phyloP scores from a whole-genome alignment of 2,113 vertebrate genomes.

The Atherinomorus stipes region DNA sequence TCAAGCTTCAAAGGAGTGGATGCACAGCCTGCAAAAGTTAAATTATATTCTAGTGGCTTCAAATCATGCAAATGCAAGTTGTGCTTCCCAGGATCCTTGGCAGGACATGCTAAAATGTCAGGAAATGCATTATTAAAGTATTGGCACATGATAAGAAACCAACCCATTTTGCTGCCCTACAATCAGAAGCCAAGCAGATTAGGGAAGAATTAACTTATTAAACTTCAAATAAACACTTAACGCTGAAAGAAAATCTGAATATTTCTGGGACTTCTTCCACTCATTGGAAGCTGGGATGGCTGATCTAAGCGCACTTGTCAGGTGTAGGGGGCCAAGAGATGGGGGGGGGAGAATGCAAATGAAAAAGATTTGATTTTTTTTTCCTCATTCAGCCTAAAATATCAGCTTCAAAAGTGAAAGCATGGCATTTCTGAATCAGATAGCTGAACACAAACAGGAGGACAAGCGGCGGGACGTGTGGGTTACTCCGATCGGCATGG shows the following conservation, averaged over 20 bases:
- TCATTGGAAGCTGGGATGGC: slow-evolving; percentile 8
- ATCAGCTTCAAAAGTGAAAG: no score
- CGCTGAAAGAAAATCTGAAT: slow-evolving; percentile 16
- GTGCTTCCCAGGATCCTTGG: neutral
- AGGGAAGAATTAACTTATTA: slow-evolving; percentile 29
- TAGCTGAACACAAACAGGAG: slow-evolving; percentile 4
- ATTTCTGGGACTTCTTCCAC: slow-evolving; percentile 37
- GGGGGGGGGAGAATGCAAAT: slow-evolving; percentile 22
- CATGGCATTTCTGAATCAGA: no score
- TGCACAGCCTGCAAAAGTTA: neutral
- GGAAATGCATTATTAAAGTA: slow-evolving; percentile 19
- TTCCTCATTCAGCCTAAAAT: no score
- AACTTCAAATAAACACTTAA: slow-evolving; percentile 57
- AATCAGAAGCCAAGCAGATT: slow-evolving; percentile 40
- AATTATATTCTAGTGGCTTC: neutral
- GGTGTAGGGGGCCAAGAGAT: neutral
- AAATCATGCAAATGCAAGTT: neutral
- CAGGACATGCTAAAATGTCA: slow-evolving; percentile 14
- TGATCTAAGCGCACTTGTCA: slow-evolving; percentile 45
- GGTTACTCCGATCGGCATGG: neutral
- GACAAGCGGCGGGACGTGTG: slow-evolving; percentile 40
- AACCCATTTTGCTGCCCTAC: neutral
- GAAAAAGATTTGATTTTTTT: no score
- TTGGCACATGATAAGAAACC: slow-evolving; percentile 19
- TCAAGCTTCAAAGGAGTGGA: slow-evolving; percentile 7